Evolutionary conservation across 2,888 invertebrate genomes (phyloP).

Genomic region (Epiblema foenella): DNA sequence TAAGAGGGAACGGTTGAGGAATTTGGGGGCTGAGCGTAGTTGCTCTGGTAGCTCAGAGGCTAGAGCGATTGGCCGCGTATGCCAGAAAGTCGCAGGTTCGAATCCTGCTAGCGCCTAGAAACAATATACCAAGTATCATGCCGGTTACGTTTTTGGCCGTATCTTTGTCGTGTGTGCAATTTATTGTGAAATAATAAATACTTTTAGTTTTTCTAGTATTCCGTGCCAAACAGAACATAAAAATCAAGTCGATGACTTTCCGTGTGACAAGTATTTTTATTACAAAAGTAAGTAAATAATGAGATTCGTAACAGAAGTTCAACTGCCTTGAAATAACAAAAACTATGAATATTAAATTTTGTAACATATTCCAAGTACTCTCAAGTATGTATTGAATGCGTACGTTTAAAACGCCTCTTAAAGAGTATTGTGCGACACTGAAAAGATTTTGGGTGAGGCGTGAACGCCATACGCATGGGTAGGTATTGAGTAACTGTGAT

Average conservation of each 20-base stretch:
- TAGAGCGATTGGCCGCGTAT: too few relatives aligned
- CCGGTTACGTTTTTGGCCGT: too few relatives aligned
- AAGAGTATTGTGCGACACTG: constrained; percentile 25
- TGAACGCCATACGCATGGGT: constrained; percentile 25
- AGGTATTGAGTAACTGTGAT: constrained; percentile 31
- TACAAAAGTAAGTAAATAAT: background rate
- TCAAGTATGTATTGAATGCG: constrained; percentile 12
- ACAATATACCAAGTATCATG: too few relatives aligned
- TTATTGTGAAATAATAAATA: too few relatives aligned
- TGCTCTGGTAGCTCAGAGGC: too few relatives aligned
- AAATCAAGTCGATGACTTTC: background rate
- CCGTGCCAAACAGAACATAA: background rate
- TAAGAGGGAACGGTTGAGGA: too few relatives aligned
- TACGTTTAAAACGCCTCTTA: constrained; percentile 18
- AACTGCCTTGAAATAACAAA: background rate
- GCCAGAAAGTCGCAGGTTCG: too few relatives aligned
- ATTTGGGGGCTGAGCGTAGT: too few relatives aligned
- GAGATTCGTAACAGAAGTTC: background rate
- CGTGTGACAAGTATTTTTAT: background rate
- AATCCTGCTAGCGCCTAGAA: too few relatives aligned
- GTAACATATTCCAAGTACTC: background rate
- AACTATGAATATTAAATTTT: background rate
- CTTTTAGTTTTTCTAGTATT: background rate
- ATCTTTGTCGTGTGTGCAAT: too few relatives aligned
- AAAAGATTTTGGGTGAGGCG: constrained; percentile 36